phyloP scores from a whole-genome alignment of 2,113 vertebrate genomes.

The Tragelaphus imberbis region DNA sequence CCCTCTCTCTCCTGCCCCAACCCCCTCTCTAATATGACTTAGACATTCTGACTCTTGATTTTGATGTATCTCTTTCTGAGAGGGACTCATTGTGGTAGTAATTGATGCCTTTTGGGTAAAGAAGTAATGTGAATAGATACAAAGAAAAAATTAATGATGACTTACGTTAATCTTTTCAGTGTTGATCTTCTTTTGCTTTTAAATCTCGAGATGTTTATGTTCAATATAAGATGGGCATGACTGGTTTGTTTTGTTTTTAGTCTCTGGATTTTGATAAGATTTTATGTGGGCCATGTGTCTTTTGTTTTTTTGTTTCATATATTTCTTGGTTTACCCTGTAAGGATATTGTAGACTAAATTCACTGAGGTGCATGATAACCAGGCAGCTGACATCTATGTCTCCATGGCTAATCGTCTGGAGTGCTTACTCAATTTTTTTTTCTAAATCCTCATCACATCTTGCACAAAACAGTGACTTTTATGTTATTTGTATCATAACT shows the following conservation, averaged over 20 bases:
- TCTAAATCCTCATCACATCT: background rate
- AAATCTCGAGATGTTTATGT: slow-evolving; percentile 14
- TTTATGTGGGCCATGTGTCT: background rate
- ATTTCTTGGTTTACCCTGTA: background rate
- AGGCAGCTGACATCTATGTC: background rate
- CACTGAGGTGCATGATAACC: background rate
- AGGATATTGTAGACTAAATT: background rate
- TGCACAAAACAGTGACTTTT: background rate
- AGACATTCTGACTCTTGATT: background rate
- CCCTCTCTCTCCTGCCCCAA: background rate
- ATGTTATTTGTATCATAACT: background rate
- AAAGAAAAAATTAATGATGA: background rate
- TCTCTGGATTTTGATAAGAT: background rate
- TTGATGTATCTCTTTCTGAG: background rate
- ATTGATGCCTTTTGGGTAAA: background rate
- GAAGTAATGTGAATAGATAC: background rate
- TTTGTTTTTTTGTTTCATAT: background rate
- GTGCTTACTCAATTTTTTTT: background rate
- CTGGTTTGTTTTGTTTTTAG: background rate
- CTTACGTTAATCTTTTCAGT: background rate
- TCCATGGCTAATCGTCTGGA: background rate
- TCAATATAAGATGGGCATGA: background rate
- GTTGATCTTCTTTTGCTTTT: background rate
- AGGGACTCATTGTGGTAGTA: background rate
- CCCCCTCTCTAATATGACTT: background rate